Conservation (phyloP, 1,140 invertebrate genomes). For the Diorhabda elongata region DNA sequence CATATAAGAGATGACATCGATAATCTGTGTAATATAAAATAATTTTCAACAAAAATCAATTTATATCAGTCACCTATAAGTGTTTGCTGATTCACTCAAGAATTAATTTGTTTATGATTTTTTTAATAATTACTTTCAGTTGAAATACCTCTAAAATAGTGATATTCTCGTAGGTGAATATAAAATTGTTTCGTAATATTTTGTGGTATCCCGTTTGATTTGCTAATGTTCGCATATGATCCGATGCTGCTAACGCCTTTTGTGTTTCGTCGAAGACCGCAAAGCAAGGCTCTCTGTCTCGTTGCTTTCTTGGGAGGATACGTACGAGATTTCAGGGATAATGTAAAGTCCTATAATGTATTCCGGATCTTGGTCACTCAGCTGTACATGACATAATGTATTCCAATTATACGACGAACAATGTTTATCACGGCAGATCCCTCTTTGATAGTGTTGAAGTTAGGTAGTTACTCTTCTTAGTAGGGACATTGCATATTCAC, state of each 20-base stretch:
- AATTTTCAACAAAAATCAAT: no score
- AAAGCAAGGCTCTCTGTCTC: background rate
- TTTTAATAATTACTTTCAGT: no score
- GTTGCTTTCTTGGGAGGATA: conserved; percentile 27
- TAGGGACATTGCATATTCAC: background rate
- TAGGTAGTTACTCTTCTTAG: conserved; percentile 1
- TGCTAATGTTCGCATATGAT: background rate
- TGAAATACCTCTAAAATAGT: no score
- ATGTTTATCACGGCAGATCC: conserved; percentile 23
- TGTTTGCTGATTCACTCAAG: no score
- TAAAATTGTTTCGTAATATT: no score
- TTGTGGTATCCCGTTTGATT: no score
- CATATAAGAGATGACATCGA: no score
- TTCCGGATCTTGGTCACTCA: conserved; percentile 35
- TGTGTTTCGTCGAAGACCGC: conserved; percentile 17
- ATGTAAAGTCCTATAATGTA: conserved; percentile 35
- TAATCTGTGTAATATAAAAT: no score
- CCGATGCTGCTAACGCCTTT: conserved; percentile 8
- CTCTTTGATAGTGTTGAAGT: conserved; percentile 6
- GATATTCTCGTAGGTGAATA: no score
- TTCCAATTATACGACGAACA: conserved; percentile 35
- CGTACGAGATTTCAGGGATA: conserved; percentile 21
- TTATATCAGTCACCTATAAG: no score
- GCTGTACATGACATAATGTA: conserved; percentile 37
- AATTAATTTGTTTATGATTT: no score